Evolutionary conservation across 2,888 invertebrate genomes (phyloP), one percentile per base, ranked within the genome.

Genomic region (Pemphredon lugubris): DNA sequence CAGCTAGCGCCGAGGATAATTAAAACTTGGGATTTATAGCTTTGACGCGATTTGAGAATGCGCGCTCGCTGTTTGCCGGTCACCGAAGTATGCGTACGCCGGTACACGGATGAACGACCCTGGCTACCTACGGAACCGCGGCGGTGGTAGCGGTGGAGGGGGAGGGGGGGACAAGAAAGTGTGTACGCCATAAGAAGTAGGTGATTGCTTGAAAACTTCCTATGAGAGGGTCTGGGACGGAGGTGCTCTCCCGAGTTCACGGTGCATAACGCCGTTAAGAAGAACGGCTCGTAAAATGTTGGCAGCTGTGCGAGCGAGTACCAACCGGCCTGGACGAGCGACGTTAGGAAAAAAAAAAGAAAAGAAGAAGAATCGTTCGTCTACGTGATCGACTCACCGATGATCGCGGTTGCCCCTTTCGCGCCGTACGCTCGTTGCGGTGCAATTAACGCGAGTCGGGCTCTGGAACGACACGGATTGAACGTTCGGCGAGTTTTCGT

Each of bases 231-330:
- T 32, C 44, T n/a, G 61, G 14, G 50, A 45, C 45, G 20, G 16
- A 63, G 63, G 50, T 32, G 63, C 13, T 50, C 51, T 60, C 51
- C 34, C 26, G 55, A 55, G 48, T 75, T 76, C 70, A 58, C 63
- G 75, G 67, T 79, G 80, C 78, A 80, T 78, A 79, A 79, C 59
- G 73, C 64, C 57, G 60, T 73, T 69, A 64, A 61, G 59, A 51
- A 47, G 58, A 55, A 55, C 74, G 69, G 73, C 73, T 76, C 77
- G 77, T 80, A 80, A 82, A 81, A 73, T 64, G 45, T 50, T 64
- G 63, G 60, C 58, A 58, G 65, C 45, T 30, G 42, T n/a, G 39
- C 37, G 64, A 67, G 66, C 60, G 51, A 20, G 45, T 37, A 30
- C 26, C 30, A 18, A 34, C 13, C 32, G 58, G 34, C 32, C 20